Evolutionary conservation across 2,113 vertebrate genomes (phyloP), one percentile per base, ranked within the genome.

Genomic region (Shinisaurus crocodilurus): DNA sequence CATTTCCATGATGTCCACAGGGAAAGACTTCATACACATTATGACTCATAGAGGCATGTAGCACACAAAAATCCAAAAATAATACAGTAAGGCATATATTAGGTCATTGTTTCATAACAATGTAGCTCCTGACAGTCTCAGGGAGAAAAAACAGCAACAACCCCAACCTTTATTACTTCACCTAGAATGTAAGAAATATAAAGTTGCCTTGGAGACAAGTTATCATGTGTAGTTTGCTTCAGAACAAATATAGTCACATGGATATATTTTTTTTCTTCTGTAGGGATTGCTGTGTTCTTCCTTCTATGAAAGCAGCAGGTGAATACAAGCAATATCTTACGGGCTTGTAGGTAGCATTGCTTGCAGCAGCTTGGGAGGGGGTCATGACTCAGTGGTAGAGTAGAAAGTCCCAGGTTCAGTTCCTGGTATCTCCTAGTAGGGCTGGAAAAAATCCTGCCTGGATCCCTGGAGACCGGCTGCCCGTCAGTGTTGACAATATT

Each of bases 191-290:
- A 67, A 94, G 91, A 88, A 63, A 94, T 85, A 72, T 18, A 67
- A 32, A 57, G 94, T 91, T 93, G 88, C 89, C 95, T 90, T 79
- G 92, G 90, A 96, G 95, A 96, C 87, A 69, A 63, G 45, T 72
- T 93, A 27, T 67, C 81, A 85, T 93, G 77, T 89, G 86, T 91
- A 63, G 25, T 92, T 93, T 83, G 91, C 91, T 94, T 91, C 85
- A 82, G 87, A 95, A 60, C 79, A 94, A 94, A 91, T 72, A 74
- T 89, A 87, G 67, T 94, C 88, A 93, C 92, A 40, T 91, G 82
- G 87, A 86, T 89, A 95, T 95, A 85, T 1, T 76, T 77, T 27
- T n/a, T 34, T 7, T 43, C 79, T 90, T 48, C n/a, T 95, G 90
- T 90, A 86, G 60, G 15, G 32, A 76, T 63, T 91, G 87, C n/a